These are phyloP conservation scores for Drosophila prolongata DNA, from an alignment of 2,888 invertebrate species.

Conservation along the genomic window DNA sequence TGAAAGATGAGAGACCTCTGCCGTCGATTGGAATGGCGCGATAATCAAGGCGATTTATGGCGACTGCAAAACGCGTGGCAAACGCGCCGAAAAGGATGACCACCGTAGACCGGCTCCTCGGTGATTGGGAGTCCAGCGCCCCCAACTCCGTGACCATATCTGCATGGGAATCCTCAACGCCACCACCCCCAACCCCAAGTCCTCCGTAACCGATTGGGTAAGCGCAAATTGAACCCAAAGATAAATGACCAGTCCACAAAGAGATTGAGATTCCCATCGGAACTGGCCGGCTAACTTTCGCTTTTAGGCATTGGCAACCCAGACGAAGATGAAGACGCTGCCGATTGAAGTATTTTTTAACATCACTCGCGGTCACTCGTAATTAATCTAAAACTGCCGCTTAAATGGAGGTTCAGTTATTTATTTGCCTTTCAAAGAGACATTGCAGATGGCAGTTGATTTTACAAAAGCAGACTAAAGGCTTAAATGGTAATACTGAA, in stretches of 20 bases:
- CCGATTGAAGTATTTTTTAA: constrained; percentile 16
- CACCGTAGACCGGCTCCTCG: constrained; percentile 41
- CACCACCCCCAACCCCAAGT: constrained; percentile 2
- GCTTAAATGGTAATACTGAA: neutral
- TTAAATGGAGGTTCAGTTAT: constrained; percentile 1
- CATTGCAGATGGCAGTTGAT: too few species aligned
- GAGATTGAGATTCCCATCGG: constrained; percentile 72
- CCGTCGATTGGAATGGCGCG: constrained; percentile 50
- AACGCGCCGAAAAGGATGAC: constrained; percentile 65
- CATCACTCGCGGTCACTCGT: constrained; percentile 16
- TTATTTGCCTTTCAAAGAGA: neutral
- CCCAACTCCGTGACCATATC: constrained; percentile 13
- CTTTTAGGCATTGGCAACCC: constrained; percentile 52
- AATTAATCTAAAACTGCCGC: constrained; percentile 37
- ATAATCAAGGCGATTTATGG: constrained; percentile 76
- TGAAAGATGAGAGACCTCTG: constrained; percentile 50
- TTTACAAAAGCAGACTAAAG: neutral
- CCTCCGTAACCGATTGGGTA: constrained; percentile 36
- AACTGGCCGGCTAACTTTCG: constrained; percentile 60
- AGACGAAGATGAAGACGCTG: constrained; percentile 38
- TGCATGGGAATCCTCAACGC: constrained; percentile 23
- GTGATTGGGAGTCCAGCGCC: neutral
- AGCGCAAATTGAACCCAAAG: constrained; percentile 66
- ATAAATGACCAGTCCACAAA: constrained; percentile 63
- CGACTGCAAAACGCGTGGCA: constrained; percentile 70